Conservation (phyloP, 2,888 invertebrate species). For the Caenorhabditis japonica region DNA sequence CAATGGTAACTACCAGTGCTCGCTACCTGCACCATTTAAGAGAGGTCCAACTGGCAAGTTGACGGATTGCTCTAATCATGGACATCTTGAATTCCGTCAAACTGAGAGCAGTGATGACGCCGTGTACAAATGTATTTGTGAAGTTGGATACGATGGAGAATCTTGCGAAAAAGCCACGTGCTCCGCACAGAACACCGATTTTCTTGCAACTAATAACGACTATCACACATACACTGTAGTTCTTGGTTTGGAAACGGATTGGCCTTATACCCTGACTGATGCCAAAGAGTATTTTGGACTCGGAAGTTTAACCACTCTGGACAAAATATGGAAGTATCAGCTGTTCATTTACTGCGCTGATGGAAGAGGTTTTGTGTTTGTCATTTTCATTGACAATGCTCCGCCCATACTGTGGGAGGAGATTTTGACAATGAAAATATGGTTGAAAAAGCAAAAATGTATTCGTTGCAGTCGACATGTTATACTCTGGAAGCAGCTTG, state of each 20-base stretch:
- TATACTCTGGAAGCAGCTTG: conserved; percentile 37
- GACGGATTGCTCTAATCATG: conserved; percentile 34
- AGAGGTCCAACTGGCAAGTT: conserved; percentile 29
- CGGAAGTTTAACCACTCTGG: neutral
- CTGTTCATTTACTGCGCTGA: conserved; percentile 26
- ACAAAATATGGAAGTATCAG: conserved; percentile 45
- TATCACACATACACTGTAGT: conserved; percentile 41
- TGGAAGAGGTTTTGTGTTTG: conserved; percentile 29
- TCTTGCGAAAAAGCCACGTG: conserved; percentile 17
- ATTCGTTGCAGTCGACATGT: conserved; percentile 11
- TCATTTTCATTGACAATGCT: too few species aligned
- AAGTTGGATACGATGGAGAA: neutral
- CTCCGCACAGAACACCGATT: conserved; percentile 6
- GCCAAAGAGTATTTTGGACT: conserved; percentile 2
- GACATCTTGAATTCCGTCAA: neutral
- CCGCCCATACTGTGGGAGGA: too few species aligned
- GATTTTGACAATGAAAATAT: neutral
- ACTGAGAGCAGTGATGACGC: neutral
- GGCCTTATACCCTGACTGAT: too few species aligned
- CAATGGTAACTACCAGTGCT: conserved; percentile 31
- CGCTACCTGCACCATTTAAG: conserved; percentile 11
- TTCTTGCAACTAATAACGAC: conserved; percentile 17
- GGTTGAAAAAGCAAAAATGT: neutral
- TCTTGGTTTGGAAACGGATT: conserved; percentile 2
- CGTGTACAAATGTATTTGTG: conserved; percentile 14